phyloP scores from a whole-genome alignment of 2,113 vertebrate species.

The Mirounga angustirostris region DNA sequence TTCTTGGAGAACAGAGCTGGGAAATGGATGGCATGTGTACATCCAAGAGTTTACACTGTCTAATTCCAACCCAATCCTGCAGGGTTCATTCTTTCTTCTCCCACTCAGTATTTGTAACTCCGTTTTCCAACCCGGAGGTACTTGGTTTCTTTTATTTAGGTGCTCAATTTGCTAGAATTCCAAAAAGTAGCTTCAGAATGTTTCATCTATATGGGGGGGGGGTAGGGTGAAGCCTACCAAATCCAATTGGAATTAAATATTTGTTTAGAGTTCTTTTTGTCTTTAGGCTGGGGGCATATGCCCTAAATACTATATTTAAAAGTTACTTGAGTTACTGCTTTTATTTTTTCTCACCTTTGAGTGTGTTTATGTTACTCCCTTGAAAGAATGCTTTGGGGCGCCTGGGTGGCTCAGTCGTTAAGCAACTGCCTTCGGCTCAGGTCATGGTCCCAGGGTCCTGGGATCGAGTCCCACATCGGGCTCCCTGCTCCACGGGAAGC shows the following conservation, averaged over 20 bases:
- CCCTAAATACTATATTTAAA: background rate
- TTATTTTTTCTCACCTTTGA: background rate
- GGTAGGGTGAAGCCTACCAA: background rate
- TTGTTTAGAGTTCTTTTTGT: background rate
- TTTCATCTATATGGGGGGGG: background rate
- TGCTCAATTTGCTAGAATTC: background rate
- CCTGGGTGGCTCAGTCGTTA: too few relatives aligned
- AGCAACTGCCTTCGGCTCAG: too few relatives aligned
- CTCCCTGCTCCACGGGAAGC: too few relatives aligned
- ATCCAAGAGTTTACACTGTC: background rate
- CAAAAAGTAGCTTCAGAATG: constrained; percentile 5
- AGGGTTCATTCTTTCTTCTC: background rate
- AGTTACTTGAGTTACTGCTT: background rate
- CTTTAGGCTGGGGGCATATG: background rate
- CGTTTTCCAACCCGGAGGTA: background rate
- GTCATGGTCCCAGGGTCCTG: too few relatives aligned
- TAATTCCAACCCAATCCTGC: background rate
- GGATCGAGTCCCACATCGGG: too few relatives aligned
- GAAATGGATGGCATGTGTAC: background rate
- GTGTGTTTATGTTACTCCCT: background rate
- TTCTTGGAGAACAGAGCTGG: background rate
- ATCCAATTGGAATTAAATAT: background rate
- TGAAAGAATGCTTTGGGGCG: background rate
- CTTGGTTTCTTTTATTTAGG: background rate
- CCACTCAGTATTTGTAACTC: background rate